phyloP scores from a whole-genome alignment of 2,888 invertebrate species.

The Crocallis elinguaria region DNA sequence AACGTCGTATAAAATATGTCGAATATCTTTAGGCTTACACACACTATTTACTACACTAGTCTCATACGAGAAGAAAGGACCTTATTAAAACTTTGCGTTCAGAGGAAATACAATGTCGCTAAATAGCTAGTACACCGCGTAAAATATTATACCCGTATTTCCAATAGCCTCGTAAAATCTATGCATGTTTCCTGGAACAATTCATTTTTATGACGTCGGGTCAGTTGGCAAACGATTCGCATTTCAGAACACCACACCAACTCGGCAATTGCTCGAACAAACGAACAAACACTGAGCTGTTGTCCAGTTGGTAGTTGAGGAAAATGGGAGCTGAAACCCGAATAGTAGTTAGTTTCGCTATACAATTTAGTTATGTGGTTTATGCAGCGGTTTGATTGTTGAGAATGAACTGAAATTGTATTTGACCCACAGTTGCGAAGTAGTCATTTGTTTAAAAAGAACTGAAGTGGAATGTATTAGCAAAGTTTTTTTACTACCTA shows the following conservation, averaged over 20 bases:
- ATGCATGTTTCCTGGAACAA: conserved; percentile 59
- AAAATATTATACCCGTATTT: conserved; percentile 14
- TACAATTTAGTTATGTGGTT: neutral
- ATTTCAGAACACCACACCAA: conserved; percentile 7
- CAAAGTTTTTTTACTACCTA: no score
- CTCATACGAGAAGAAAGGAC: neutral
- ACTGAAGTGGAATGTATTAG: no score
- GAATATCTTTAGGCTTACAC: no score
- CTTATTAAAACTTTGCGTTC: no score
- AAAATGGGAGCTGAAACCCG: conserved; percentile 5
- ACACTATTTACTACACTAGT: no score
- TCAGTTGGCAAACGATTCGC: conserved; percentile 36
- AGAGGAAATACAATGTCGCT: neutral
- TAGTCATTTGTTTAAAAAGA: no score
- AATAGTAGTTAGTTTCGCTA: conserved; percentile 4
- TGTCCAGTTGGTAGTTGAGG: conserved; percentile 16
- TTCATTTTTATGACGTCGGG: conserved; percentile 68
- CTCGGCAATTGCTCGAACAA: conserved; percentile 27
- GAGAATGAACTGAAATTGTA: no score
- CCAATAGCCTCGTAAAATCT: conserved; percentile 38
- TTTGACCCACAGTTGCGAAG: no score
- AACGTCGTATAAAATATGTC: no score
- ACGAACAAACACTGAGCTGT: conserved; percentile 26
- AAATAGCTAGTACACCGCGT: neutral
- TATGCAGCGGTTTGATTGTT: no score